Evolutionary conservation across 2,888 invertebrate species (phyloP).

Genomic region (Tolmerus cingulatus): DNA sequence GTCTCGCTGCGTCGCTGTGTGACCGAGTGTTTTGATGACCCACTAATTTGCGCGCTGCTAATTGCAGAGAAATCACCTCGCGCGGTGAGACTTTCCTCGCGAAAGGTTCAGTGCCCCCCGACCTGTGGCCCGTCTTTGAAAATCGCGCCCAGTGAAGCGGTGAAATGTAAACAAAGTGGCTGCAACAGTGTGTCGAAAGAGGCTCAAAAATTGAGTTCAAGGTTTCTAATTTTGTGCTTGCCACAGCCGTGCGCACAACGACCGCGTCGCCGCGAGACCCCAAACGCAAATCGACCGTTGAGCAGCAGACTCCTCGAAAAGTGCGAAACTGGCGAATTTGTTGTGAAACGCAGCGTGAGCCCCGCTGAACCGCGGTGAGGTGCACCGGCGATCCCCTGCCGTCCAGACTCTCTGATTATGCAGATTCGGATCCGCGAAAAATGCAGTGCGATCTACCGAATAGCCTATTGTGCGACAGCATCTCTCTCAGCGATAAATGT

Average conservation of each 20-base stretch:
- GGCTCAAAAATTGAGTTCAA: neutral
- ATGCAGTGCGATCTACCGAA: constrained; percentile 56
- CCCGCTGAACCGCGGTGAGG: neutral
- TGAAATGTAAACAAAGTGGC: constrained; percentile 24
- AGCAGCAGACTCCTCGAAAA: neutral
- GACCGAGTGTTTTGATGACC: neutral
- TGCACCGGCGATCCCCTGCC: neutral
- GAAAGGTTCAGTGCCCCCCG: constrained; percentile 2
- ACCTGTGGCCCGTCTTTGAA: neutral
- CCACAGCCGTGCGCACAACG: neutral
- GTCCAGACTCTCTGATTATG: constrained; percentile 4
- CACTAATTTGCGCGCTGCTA: neutral
- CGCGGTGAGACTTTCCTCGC: neutral
- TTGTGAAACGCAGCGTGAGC: neutral
- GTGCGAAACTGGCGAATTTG: neutral
- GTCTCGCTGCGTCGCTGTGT: neutral
- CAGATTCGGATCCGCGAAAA: constrained; percentile 18
- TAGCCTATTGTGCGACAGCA: constrained; percentile 54
- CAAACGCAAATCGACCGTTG: neutral
- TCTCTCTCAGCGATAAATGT: constrained; percentile 55
- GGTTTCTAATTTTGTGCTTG: neutral
- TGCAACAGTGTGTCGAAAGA: neutral
- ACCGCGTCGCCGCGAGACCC: neutral
- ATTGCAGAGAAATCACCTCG: neutral
- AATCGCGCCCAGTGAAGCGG: constrained; percentile 8